phyloP scores from a whole-genome alignment of 2,888 invertebrate genomes.

The Cheilosia soror region DNA sequence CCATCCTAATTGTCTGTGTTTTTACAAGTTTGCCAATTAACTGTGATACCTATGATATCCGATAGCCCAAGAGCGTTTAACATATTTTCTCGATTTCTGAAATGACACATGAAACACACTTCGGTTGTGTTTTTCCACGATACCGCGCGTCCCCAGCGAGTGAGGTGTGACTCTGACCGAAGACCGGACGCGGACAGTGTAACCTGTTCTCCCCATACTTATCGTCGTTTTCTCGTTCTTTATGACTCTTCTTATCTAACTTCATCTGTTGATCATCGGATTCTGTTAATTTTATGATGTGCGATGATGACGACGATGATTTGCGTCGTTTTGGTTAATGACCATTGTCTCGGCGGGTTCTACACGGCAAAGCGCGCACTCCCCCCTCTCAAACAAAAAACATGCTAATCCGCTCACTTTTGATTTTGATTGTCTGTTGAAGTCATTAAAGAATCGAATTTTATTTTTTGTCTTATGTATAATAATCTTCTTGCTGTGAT shows the following conservation, averaged over 20 bases:
- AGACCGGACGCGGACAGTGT: conserved; percentile 21
- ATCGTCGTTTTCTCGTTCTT: conserved; percentile 48
- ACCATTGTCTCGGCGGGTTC: conserved; percentile 68
- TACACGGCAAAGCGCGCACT: conserved; percentile 25
- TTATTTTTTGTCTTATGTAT: conserved; percentile 43
- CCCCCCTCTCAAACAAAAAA: too few relatives aligned
- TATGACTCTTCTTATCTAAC: conserved; percentile 58
- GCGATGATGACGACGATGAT: conserved; percentile 75
- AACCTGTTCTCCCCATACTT: conserved; percentile 53
- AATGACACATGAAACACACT: conserved; percentile 67
- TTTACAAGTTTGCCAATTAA: conserved; percentile 63
- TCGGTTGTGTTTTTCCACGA: conserved; percentile 22
- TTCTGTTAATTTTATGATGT: conserved; percentile 75
- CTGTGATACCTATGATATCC: conserved; percentile 43
- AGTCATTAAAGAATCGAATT: conserved; percentile 72
- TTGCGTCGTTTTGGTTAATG: conserved; percentile 74
- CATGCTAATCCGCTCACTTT: conserved; percentile 64
- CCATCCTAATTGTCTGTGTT: conserved; percentile 48
- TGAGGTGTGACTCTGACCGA: conserved; percentile 1
- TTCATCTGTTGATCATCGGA: conserved; percentile 66
- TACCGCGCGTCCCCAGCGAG: background rate
- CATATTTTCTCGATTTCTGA: conserved; percentile 64
- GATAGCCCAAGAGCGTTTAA: conserved; percentile 60
- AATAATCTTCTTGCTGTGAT: conserved; percentile 10
- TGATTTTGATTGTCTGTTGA: conserved; percentile 67